A percentile compares a stretch with the other conserved stretches of the same genome.
phyloP scores from a whole-genome alignment of 2,113 vertebrate species.

The Pyrgilauda ruficollis region DNA sequence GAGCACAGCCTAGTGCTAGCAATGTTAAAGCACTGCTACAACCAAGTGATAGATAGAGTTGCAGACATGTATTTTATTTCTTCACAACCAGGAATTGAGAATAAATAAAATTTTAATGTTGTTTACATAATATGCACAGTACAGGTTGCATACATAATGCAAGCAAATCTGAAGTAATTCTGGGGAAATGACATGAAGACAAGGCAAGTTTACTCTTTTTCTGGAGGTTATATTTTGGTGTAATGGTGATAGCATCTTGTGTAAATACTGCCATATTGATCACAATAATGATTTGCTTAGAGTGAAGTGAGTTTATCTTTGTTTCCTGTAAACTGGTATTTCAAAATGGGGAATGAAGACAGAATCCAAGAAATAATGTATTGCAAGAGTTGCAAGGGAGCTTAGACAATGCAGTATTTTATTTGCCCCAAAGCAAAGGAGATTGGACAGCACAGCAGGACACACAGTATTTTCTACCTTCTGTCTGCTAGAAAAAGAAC shows the following conservation, averaged over 20 bases:
- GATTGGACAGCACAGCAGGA: neutral
- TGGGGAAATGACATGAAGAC: neutral
- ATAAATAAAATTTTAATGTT: neutral
- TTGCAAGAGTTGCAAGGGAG: neutral
- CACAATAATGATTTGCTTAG: neutral
- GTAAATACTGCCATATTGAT: neutral
- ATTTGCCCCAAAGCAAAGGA: neutral
- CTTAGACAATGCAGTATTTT: neutral
- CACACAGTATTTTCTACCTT: neutral
- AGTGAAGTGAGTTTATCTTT: neutral
- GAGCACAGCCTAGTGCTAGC: neutral
- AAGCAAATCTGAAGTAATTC: neutral
- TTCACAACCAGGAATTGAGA: neutral
- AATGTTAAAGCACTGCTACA: neutral
- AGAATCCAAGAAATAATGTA: neutral
- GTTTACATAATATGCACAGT: neutral
- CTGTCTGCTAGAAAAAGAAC: neutral
- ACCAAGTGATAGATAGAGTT: neutral
- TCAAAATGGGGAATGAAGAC: neutral
- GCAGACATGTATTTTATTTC: neutral
- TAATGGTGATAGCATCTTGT: neutral
- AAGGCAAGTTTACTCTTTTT: neutral
- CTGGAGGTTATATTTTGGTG: neutral
- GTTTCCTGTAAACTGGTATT: neutral
- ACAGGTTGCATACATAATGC: neutral